phyloP scores from a whole-genome alignment of 2,797 vertebrate species.

The Anguilla marmorata region DNA sequence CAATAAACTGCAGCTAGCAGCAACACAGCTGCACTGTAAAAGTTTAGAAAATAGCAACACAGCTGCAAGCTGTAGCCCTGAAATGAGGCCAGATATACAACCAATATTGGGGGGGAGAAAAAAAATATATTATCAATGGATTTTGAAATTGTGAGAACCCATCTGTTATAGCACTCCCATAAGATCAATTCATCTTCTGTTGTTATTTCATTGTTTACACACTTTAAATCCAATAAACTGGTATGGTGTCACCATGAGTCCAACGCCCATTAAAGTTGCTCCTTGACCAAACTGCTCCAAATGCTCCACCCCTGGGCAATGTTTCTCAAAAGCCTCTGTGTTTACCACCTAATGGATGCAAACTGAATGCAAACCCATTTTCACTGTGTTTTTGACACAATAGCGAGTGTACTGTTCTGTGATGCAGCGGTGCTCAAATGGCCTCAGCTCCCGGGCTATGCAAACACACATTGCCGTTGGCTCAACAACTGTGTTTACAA shows the following conservation, averaged over 20 bases:
- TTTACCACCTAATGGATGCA: neutral
- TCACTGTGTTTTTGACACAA: neutral
- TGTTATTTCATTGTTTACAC: neutral
- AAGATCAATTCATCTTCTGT: neutral
- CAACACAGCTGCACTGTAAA: neutral
- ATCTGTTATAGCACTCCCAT: neutral
- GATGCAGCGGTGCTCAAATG: neutral
- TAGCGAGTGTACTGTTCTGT: neutral
- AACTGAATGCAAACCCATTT: neutral
- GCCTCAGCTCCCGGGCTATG: neutral
- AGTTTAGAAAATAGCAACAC: neutral
- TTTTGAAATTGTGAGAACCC: neutral
- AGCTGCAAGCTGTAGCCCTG: neutral
- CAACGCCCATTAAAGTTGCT: neutral
- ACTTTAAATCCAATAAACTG: neutral
- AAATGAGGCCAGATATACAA: neutral
- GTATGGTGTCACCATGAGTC: too few species aligned
- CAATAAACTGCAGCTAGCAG: neutral
- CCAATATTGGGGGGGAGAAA: neutral
- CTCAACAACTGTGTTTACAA: neutral
- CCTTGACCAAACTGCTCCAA: neutral
- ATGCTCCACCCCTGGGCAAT: neutral
- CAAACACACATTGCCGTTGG: neutral
- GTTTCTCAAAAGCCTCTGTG: neutral
- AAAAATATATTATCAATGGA: neutral